A percentile compares a stretch with the other conserved stretches of the same genome.
Evolutionary conservation across 2,113 vertebrate species (phyloP).

Genomic region (Zeus faber): DNA sequence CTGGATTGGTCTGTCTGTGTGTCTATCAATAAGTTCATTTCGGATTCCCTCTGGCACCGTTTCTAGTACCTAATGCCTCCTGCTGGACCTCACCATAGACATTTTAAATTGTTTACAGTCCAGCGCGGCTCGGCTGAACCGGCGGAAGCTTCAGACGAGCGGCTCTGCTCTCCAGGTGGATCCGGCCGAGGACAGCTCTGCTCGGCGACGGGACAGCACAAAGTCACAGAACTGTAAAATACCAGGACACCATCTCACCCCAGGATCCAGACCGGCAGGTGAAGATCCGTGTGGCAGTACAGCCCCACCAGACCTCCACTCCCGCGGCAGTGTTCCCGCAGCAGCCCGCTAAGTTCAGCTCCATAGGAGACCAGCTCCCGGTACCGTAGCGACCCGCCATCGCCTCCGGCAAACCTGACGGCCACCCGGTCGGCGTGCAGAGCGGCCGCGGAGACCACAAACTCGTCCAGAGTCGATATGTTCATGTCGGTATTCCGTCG

Average conservation of each 20-base stretch:
- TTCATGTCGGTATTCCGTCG: no score
- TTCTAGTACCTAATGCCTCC: no score
- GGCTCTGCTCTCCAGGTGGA: no score
- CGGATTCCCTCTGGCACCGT: no score
- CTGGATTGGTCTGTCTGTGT: no score
- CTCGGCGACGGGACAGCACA: neutral
- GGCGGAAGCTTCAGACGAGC: no score
- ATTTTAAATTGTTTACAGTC: no score
- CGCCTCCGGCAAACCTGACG: slow-evolving; percentile 76
- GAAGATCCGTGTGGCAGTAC: slow-evolving; percentile 81
- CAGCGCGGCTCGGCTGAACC: no score
- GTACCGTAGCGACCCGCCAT: slow-evolving; percentile 65
- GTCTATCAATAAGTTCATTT: no score
- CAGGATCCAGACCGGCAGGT: slow-evolving; percentile 87
- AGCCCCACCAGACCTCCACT: slow-evolving; percentile 76
- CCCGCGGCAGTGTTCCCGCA: slow-evolving; percentile 57
- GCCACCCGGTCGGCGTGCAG: slow-evolving; percentile 65
- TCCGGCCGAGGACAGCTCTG: no score
- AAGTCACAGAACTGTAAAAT: neutral
- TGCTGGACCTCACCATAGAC: no score
- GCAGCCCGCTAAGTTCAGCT: slow-evolving; percentile 65
- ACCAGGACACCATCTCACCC: slow-evolving; percentile 73
- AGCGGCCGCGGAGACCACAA: slow-evolving; percentile 70
- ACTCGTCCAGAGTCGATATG: no score
- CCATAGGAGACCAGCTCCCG: slow-evolving; percentile 54